Evolutionary conservation across 37 sponge, comb jelly and placozoan genomes (phyloP).

Genomic region (Haliclona indistincta): DNA sequence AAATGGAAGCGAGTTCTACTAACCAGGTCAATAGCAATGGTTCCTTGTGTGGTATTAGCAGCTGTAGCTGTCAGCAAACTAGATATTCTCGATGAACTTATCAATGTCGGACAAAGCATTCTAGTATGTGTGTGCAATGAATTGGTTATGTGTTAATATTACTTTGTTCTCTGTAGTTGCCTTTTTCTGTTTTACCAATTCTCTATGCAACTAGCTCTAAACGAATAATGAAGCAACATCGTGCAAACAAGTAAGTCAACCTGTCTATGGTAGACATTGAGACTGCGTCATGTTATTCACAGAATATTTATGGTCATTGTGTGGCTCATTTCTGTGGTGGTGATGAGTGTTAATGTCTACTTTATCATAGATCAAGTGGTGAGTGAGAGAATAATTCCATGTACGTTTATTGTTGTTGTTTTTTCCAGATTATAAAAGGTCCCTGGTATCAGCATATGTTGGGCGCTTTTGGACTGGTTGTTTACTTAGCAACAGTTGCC

Average conservation of each 20-base stretch:
- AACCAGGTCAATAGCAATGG: constrained; percentile 85
- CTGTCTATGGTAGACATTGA: not conserved
- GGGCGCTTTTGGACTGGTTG: constrained; percentile 22
- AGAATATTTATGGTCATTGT: constrained; percentile 36
- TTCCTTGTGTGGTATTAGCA: constrained; percentile 82
- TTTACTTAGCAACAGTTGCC: constrained; percentile 17
- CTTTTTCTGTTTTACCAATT: constrained; percentile 84
- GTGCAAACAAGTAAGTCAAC: constrained; percentile 30
- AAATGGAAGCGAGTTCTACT: constrained; percentile 92
- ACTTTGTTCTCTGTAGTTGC: constrained; percentile 49
- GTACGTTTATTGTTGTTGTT: not conserved
- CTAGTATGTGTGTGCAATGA: constrained; percentile 24
- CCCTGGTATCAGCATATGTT: constrained; percentile 31
- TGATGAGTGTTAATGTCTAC: constrained; percentile 57
- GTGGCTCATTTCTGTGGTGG: constrained; percentile 43
- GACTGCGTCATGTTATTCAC: not conserved
- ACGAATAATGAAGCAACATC: constrained; percentile 78
- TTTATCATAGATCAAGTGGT: constrained; percentile 48
- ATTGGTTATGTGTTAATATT: not conserved
- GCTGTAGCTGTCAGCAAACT: constrained; percentile 59
- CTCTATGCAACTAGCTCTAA: constrained; percentile 74
- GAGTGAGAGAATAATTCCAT: not conserved
- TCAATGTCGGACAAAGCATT: constrained; percentile 91
- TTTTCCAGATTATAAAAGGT: constrained; percentile 18
- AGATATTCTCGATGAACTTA: constrained; percentile 70